These are phyloP conservation scores for Dioctria linearis DNA, from an alignment of 2,888 invertebrate species.

Conservation along the genomic window DNA sequence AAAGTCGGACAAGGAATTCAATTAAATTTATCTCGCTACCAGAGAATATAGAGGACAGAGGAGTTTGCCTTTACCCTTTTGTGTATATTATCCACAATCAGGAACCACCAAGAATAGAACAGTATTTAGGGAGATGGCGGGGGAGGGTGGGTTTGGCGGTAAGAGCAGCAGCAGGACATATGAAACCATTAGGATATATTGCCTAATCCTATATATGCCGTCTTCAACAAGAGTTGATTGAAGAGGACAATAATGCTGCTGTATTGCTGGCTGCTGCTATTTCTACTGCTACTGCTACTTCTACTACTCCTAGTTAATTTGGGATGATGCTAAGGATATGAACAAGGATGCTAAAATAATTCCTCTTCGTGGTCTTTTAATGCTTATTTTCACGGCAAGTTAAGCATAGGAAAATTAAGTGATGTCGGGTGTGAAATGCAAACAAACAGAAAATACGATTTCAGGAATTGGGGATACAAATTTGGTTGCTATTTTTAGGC, in stretches of 20 bases:
- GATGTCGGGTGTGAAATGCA: conserved; percentile 44
- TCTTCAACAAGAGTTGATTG: conserved; percentile 35
- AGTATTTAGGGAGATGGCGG: no score
- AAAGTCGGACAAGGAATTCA: conserved; percentile 48
- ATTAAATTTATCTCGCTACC: conserved; percentile 47
- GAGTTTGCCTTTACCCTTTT: not conserved
- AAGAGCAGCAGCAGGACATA: not conserved
- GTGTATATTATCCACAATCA: not conserved
- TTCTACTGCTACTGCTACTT: no score
- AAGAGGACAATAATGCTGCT: conserved; percentile 6
- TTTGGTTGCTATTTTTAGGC: not conserved
- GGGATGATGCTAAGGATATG: not conserved
- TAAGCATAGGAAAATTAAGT: conserved; percentile 38
- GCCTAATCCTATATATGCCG: conserved; percentile 32
- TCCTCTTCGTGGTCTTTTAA: conserved; percentile 14
- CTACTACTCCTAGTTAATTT: not conserved
- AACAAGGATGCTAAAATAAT: conserved; percentile 3
- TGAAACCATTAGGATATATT: conserved; percentile 40
- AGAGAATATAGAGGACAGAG: conserved; percentile 20
- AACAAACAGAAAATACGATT: conserved; percentile 19
- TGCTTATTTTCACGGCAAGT: conserved; percentile 25
- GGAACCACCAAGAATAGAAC: no score
- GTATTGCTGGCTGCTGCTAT: not conserved
- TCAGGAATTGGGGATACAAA: not conserved
- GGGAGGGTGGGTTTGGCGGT: no score